These are phyloP conservation scores for Gobio occitaniae DNA, from an alignment of 2,797 vertebrate species.

Conservation along the genomic window DNA sequence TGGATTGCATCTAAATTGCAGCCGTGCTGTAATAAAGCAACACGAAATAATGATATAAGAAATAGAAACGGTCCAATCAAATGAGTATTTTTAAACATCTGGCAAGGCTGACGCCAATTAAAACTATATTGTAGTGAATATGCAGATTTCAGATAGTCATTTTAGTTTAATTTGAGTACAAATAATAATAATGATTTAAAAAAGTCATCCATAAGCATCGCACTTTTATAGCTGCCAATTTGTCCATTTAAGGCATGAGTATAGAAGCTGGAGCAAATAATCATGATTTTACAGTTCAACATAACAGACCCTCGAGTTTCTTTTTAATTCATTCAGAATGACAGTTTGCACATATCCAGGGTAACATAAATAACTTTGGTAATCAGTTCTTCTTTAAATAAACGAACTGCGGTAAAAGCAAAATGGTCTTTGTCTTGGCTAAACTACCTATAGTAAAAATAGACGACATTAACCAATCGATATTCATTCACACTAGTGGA, in stretches of 20 bases:
- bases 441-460: constrained; percentile 73
- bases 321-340: constrained; percentile 75
- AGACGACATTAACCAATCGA: constrained; percentile 69
- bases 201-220: not conserved
- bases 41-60: not conserved
- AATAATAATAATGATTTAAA: not conserved
- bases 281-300: not conserved
- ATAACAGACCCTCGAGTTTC: constrained; percentile 54
- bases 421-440: constrained; percentile 63
- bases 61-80: not conserved
- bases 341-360: constrained; percentile 60
- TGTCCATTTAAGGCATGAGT: constrained; percentile 54
- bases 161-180: not conserved
- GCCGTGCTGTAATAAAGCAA: not conserved
- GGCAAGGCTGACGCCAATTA: not conserved
- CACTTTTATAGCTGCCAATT: constrained; percentile 57
- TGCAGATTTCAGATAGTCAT: not conserved
- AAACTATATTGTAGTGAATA: not conserved
- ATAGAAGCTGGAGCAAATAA: constrained; percentile 25
- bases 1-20: not conserved
- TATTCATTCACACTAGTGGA: constrained; percentile 72
- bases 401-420: constrained; percentile 59
- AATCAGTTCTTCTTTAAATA: constrained; percentile 70
- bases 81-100: not conserved
- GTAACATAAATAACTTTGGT: constrained; percentile 80